Evolutionary conservation across 2,888 invertebrate genomes (phyloP).

Genomic region (Balanococcus diminutus): DNA sequence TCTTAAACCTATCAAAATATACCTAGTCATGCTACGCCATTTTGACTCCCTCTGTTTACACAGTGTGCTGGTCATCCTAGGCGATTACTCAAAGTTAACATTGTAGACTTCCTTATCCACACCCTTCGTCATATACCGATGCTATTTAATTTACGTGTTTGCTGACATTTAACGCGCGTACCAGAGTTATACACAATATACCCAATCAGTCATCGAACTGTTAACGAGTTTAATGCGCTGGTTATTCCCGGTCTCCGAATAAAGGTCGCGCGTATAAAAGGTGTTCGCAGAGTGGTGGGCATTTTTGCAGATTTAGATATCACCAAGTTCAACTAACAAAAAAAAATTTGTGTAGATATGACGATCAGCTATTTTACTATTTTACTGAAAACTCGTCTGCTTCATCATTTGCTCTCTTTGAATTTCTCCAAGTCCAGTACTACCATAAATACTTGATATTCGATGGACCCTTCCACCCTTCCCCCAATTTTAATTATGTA

Average conservation of each 20-base stretch:
- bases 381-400: too few species aligned
- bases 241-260: not conserved
- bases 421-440: not conserved
- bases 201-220: constrained; percentile 19
- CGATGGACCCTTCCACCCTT: too few species aligned
- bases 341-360: too few species aligned
- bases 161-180: constrained; percentile 17
- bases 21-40: not conserved
- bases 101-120: not conserved
- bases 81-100: not conserved
- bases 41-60: not conserved
- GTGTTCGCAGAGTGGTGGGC: not conserved
- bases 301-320: too few species aligned
- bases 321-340: too few species aligned
- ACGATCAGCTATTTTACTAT: too few species aligned
- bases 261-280: not conserved
- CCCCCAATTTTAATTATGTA: too few species aligned
- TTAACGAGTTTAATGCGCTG: constrained; percentile 14
- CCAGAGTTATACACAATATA: not conserved
- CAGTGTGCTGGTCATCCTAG: not conserved
- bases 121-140: not conserved
- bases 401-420: too few species aligned
- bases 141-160: not conserved
- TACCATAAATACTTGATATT: too few species aligned
- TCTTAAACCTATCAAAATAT: not conserved